Base-by-base conservation (phyloP, 2,797 vertebrate species). In the Pelobates cultripes region DNA sequence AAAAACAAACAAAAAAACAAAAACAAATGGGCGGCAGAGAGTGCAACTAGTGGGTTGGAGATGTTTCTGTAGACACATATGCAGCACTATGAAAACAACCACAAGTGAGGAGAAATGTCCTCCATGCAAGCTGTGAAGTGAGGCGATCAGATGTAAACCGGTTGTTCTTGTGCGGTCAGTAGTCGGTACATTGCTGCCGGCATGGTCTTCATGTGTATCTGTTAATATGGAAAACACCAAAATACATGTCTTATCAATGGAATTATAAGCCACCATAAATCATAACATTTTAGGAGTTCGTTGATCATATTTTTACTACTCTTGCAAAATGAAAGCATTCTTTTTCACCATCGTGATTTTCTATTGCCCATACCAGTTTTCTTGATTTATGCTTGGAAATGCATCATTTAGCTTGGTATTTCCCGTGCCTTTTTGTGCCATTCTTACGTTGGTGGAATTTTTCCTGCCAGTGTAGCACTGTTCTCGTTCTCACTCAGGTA, bases 141-240 rank as follows among this genome's bases (percentile, higher is more conserved):
- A 0, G 80, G 83, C 88, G 90, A 51, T 80, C 83, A 94, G 89
- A 94, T 94, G 92, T 94, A 94, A 84, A 94, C 90, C 0, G 94
- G 94, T 85, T 94, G 94, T 85, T 94, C 94, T 91, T 99, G 98
- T n/a, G 97, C 98, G 0, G 98, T 99, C 91, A 99, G 93, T 91
- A 99, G 93, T 86, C 98, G 95, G 90, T 99, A 99, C 97, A 99
- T 98, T 87, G 97, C 97, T 73, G 97, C 97, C 77, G 98, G 97
- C 98, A 99, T 99, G 0, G 98, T 99, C 94, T 98, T 99, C 98
- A 99, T 99, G 88, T 98, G 96, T 84, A 99, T 99, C 97, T 99
- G 89, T 28, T 55, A 80, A 78, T 88, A 77, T 43, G 6, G 12
- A 69, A 71, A 61, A 17, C 1, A 69, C n/a, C 60, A 55, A 42